Percentiles rank a stretch among this genome's conserved stretches.
These are phyloP conservation scores for Caretta caretta DNA, from an alignment of 2,113 vertebrate species.

Conservation along the genomic window DNA sequence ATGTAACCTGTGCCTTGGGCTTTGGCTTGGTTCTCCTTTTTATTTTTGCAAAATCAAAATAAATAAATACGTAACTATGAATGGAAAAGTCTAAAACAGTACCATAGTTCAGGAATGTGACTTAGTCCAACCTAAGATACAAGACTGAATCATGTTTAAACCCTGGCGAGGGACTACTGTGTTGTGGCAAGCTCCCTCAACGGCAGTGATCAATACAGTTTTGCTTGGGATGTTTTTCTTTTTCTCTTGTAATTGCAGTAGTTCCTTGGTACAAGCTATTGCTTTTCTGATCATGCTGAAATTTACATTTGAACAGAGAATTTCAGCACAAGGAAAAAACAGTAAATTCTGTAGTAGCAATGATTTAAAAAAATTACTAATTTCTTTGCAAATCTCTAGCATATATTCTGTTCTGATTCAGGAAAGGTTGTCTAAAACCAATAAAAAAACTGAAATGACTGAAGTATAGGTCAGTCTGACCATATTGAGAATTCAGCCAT, in stretches of 20 bases:
- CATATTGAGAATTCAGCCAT: constrained; percentile 21
- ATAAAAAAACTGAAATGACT: constrained; percentile 13
- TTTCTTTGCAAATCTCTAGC: constrained; percentile 50
- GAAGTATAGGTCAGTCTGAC: constrained; percentile 45
- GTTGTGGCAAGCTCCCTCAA: constrained; percentile 45
- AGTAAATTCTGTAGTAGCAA: background rate
- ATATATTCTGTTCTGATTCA: constrained; percentile 51
- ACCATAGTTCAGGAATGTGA: constrained; percentile 61
- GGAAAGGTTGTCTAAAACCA: constrained; percentile 51
- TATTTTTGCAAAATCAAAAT: constrained; percentile 51
- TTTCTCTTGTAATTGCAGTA: constrained; percentile 26
- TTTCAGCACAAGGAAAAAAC: constrained; percentile 36
- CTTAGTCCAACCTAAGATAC: constrained; percentile 56
- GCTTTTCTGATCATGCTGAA: constrained; percentile 25
- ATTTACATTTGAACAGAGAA: constrained; percentile 60
- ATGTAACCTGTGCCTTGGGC: background rate
- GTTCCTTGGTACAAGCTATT: constrained; percentile 24
- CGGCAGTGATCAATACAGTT: constrained; percentile 39
- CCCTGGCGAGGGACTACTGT: constrained; percentile 26
- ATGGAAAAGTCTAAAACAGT: constrained; percentile 22
- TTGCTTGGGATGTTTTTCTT: background rate
- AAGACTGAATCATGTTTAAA: constrained; percentile 69
- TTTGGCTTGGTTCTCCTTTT: constrained; percentile 5
- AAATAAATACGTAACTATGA: constrained; percentile 56
- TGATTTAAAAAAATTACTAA: background rate